Evolutionary conservation across 2,888 invertebrate genomes (phyloP).

Genomic region (Tolmerus cingulatus): DNA sequence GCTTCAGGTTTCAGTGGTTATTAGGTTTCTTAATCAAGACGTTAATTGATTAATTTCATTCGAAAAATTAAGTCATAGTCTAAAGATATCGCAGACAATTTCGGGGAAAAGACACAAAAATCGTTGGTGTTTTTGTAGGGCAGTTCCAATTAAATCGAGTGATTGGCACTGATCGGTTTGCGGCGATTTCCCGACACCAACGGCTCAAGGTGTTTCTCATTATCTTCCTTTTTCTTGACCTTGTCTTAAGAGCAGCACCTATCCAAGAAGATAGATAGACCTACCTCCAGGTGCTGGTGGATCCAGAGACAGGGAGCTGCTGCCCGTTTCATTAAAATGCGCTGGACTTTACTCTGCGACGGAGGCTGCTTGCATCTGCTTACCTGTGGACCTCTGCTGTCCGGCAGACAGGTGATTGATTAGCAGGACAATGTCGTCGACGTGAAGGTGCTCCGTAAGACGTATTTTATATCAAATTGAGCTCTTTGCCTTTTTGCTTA

Average conservation of each 20-base stretch:
- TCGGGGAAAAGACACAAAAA: not conserved
- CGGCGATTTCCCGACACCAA: not conserved
- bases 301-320: not conserved
- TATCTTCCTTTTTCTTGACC: not conserved
- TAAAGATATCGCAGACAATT: not conserved
- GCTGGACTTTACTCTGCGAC: not conserved
- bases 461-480: not conserved
- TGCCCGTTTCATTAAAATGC: not conserved
- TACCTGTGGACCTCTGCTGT: not conserved
- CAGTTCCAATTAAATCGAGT: not conserved
- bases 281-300: not conserved
- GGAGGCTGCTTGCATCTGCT: not conserved
- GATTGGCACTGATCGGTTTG: not conserved
- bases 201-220: not conserved
- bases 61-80: not conserved
- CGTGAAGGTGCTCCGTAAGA: not conserved
- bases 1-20: too few species aligned
- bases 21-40: too few species aligned
- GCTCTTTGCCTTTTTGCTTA: not conserved
- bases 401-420: not conserved
- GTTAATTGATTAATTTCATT: not conserved
- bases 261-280: not conserved
- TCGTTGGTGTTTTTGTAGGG: not conserved
- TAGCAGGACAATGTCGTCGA: not conserved
- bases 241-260: not conserved